Percentiles rank a stretch among this genome's conserved stretches.
These are phyloP conservation scores for Bombus superbus DNA, from an alignment of 1,140 invertebrate genomes.

Conservation along the genomic window DNA sequence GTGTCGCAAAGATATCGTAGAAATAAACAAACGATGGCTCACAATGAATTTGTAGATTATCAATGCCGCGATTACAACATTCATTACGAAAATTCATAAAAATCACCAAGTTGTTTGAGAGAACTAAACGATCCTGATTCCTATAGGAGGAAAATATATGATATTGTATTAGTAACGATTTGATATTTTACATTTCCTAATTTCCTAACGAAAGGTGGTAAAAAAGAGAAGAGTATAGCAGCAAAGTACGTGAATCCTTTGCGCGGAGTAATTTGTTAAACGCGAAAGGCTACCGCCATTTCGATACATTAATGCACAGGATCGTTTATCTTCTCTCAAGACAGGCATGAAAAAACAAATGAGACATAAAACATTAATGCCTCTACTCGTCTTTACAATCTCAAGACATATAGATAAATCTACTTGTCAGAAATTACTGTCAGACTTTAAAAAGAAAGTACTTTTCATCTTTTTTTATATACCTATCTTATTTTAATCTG, in stretches of 20 bases:
- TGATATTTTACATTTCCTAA: neutral
- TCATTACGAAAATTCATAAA: too few species aligned
- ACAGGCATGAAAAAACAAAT: neutral
- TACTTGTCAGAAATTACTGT: too few species aligned
- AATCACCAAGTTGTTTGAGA: too few species aligned
- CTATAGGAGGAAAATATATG: too few species aligned
- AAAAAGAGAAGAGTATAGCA: neutral
- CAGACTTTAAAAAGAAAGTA: neutral
- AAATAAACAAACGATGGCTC: too few species aligned
- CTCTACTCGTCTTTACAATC: neutral
- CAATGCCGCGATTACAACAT: too few species aligned
- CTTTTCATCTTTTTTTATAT: neutral
- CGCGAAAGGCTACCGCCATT: neutral
- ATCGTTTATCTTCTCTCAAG: neutral
- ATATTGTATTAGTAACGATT: neutral
- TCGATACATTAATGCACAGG: neutral
- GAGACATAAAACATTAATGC: neutral
- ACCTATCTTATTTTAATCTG: too few species aligned
- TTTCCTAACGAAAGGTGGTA: neutral
- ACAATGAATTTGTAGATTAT: too few species aligned
- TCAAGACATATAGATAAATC: neutral
- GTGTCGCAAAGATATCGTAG: too few species aligned
- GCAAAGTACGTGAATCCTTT: neutral
- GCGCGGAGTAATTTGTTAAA: conserved; percentile 2
- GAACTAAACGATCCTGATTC: rapidly evolving